A percentile compares a stretch with the other conserved stretches of the same genome.
phyloP scores from a whole-genome alignment of 1,140 invertebrate species.

The Chrysomallon squamiferum region DNA sequence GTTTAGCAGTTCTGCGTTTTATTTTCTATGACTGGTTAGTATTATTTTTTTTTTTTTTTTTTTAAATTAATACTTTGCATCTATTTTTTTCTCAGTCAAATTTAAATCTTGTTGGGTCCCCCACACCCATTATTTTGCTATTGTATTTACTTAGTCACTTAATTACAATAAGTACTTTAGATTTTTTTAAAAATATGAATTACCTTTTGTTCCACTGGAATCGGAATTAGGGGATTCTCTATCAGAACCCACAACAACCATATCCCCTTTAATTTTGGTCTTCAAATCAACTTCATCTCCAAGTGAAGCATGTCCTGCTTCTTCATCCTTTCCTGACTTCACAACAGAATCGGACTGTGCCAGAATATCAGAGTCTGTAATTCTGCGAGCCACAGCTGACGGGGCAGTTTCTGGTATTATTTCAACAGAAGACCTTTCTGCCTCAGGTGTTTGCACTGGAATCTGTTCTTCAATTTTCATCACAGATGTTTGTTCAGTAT shows the following conservation, averaged over 20 bases:
- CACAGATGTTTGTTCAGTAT: too few species aligned
- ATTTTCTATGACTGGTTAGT: too few species aligned
- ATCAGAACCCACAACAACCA: conserved; percentile 54
- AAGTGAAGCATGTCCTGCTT: neutral
- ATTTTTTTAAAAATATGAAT: too few species aligned
- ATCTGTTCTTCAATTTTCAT: too few species aligned
- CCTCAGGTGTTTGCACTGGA: neutral
- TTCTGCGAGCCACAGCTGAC: neutral
- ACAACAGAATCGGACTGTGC: neutral
- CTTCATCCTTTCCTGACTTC: neutral
- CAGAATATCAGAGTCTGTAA: neutral
- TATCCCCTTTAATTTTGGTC: conserved; percentile 54
- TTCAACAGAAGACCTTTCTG: neutral
- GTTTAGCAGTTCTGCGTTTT: too few species aligned
- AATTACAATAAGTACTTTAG: too few species aligned
- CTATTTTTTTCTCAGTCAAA: too few species aligned
- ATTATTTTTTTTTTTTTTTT: too few species aligned
- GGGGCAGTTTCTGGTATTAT: neutral
- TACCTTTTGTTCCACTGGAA: conserved; percentile 51
- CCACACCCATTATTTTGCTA: too few species aligned
- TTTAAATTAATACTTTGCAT: too few species aligned
- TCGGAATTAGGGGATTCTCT: conserved; percentile 49
- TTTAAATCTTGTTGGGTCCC: too few species aligned
- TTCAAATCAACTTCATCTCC: conserved; percentile 26
- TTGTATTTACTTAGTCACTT: too few species aligned